A percentile compares a stretch with the other conserved stretches of the same genome.
These are phyloP conservation scores for Hylaeus volcanicus DNA, from an alignment of 1,140 invertebrate genomes.

Conservation along the genomic window DNA sequence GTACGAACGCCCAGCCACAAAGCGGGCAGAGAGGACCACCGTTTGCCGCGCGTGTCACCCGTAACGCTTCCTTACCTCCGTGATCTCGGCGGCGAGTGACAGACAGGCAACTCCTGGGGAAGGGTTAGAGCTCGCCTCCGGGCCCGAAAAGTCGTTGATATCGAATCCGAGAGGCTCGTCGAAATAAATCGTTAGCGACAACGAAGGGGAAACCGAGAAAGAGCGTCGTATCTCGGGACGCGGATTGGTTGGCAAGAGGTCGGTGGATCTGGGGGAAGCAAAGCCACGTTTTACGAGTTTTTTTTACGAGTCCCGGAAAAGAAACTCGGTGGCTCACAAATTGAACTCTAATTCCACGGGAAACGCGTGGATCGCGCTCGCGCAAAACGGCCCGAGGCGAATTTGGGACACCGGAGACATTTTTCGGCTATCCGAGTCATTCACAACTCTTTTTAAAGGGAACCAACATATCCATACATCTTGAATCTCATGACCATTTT, in stretches of 20 bases:
- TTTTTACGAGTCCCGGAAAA: slow-evolving; percentile 44
- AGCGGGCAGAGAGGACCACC: slow-evolving; percentile 9
- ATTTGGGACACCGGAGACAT: background rate
- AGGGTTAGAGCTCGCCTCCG: slow-evolving; percentile 46
- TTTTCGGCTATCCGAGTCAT: background rate
- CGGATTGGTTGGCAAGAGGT: slow-evolving; percentile 29
- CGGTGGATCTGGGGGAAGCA: background rate
- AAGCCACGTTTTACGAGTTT: slow-evolving; percentile 49
- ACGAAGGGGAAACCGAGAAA: slow-evolving; percentile 21
- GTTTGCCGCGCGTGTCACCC: slow-evolving; percentile 24
- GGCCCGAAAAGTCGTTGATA: slow-evolving; percentile 68
- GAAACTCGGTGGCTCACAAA: slow-evolving; percentile 45
- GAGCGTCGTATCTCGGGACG: slow-evolving; percentile 24
- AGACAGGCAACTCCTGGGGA: slow-evolving; percentile 18
- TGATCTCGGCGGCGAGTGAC: background rate
- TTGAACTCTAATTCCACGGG: slow-evolving; percentile 49
- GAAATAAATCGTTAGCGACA: slow-evolving; percentile 66
- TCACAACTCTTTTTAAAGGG: background rate
- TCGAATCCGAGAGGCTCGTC: slow-evolving; percentile 58
- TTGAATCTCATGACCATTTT: too few relatives aligned
- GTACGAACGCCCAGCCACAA: slow-evolving; percentile 34
- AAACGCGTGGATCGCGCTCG: background rate
- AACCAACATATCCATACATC: too few relatives aligned
- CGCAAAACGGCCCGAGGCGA: background rate
- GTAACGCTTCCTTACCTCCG: background rate